These are phyloP conservation scores for Masnerella sp. DNA, from an alignment of 2,888 invertebrate species.

Conservation along the genomic window DNA sequence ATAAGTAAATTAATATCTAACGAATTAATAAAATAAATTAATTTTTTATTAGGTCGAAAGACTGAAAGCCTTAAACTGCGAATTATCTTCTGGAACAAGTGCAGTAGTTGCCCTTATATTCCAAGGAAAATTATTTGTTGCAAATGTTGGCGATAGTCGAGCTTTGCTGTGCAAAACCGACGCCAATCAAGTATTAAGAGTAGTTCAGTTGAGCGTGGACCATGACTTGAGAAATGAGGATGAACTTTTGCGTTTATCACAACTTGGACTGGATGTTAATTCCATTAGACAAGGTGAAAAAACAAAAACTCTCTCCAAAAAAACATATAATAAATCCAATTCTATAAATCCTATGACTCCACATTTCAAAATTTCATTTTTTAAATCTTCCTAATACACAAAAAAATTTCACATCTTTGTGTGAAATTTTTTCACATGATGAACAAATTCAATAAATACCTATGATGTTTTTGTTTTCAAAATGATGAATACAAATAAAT, in stretches of 20 bases:
- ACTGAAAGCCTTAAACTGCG: constrained; percentile 86
- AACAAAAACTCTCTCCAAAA: too few relatives aligned
- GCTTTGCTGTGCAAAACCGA: constrained; percentile 90
- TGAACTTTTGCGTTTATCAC: constrained; percentile 87
- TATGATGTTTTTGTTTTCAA: too few relatives aligned
- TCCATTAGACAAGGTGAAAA: constrained; percentile 82
- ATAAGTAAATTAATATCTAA: too few relatives aligned
- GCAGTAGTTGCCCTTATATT: constrained; percentile 89
- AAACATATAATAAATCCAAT: too few relatives aligned
- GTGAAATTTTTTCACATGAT: too few relatives aligned
- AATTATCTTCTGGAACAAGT: constrained; percentile 89
- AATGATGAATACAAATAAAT: background rate
- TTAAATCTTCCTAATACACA: too few relatives aligned
- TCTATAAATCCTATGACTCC: too few relatives aligned
- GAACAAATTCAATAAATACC: too few relatives aligned
- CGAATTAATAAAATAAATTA: too few relatives aligned
- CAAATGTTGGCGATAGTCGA: constrained; percentile 91
- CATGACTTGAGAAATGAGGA: constrained; percentile 92
- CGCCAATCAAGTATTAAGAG: constrained; percentile 85
- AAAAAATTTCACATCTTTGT: too few relatives aligned
- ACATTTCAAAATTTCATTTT: too few relatives aligned
- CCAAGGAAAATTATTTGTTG: constrained; percentile 88
- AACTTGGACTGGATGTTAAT: constrained; percentile 86
- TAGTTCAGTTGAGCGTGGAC: constrained; percentile 89
- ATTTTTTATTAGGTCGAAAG: constrained; percentile 82